phyloP scores from a whole-genome alignment of 2,888 invertebrate genomes.

The Trichacis sp. region DNA sequence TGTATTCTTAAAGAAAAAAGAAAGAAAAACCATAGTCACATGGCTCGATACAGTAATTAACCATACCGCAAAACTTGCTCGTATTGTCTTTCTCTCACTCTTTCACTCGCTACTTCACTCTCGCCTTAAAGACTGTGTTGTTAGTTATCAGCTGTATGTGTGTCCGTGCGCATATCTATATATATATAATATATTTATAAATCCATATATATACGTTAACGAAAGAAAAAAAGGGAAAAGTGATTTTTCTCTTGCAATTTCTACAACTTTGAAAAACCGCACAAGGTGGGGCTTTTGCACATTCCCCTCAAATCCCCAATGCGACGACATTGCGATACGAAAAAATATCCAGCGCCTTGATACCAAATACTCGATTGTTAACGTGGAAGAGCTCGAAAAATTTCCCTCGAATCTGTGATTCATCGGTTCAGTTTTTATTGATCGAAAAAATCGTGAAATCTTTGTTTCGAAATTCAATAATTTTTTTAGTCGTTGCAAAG shows the following conservation, averaged over 20 bases:
- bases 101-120: conserved; percentile 40
- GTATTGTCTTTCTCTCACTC: conserved; percentile 41
- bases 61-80: conserved; percentile 63
- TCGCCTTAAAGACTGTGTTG: no score
- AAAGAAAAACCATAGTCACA: conserved; percentile 47
- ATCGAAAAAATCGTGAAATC: no score
- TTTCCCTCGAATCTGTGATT: no score
- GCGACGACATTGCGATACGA: no score
- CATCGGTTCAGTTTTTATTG: no score
- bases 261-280: conserved; percentile 17
- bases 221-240: conserved; percentile 23
- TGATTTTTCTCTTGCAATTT: conserved; percentile 14
- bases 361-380: no score
- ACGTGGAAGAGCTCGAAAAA: no score
- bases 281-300: neutral
- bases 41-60: conserved; percentile 65
- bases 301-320: neutral
- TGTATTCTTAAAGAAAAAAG: conserved; percentile 24
- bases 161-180: conserved; percentile 37
- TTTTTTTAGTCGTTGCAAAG: no score
- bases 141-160: conserved; percentile 17
- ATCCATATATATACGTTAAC: conserved; percentile 28
- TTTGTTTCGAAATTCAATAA: no score
- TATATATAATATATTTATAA: conserved; percentile 37
- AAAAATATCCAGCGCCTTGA: no score